phyloP scores from a whole-genome alignment of 2,113 vertebrate species.

The Poecilia latipinna region DNA sequence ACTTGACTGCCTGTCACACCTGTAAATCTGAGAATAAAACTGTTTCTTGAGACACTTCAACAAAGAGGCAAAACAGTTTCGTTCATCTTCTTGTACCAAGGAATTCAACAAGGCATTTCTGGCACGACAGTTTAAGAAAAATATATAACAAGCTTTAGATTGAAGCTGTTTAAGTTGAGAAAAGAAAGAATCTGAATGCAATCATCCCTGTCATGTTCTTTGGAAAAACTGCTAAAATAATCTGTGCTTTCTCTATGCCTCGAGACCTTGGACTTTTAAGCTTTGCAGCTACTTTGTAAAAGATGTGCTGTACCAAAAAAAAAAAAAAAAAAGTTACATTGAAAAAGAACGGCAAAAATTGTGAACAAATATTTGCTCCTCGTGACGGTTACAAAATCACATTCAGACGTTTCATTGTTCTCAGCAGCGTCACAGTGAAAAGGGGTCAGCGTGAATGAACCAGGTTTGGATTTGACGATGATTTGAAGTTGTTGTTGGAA shows the following conservation, averaged over 20 bases:
- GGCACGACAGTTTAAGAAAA: neutral
- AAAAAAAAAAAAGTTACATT: neutral
- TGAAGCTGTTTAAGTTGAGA: conserved; percentile 13
- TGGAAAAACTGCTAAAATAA: conserved; percentile 2
- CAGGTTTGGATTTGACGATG: no score
- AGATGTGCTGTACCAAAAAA: neutral
- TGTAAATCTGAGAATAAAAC: no score
- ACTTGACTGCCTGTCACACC: no score
- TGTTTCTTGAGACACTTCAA: no score
- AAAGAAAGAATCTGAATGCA: conserved; percentile 5
- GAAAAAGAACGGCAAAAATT: neutral
- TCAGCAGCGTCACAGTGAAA: no score
- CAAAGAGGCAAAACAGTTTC: no score
- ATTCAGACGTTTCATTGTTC: conserved; percentile 4
- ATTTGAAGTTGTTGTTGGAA: no score
- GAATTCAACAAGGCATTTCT: conserved; percentile 2
- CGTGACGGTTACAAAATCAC: neutral
- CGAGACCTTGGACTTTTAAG: neutral
- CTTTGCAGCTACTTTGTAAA: conserved; percentile 2
- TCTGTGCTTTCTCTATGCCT: neutral
- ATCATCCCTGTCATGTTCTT: conserved; percentile 1
- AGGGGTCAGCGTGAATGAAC: no score
- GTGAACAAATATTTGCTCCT: neutral
- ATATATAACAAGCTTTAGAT: neutral
- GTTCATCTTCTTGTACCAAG: neutral